Evolutionary conservation across 2,797 vertebrate genomes (phyloP), one percentile per base, ranked within the genome.

Genomic region (Arremon brunneinucha): DNA sequence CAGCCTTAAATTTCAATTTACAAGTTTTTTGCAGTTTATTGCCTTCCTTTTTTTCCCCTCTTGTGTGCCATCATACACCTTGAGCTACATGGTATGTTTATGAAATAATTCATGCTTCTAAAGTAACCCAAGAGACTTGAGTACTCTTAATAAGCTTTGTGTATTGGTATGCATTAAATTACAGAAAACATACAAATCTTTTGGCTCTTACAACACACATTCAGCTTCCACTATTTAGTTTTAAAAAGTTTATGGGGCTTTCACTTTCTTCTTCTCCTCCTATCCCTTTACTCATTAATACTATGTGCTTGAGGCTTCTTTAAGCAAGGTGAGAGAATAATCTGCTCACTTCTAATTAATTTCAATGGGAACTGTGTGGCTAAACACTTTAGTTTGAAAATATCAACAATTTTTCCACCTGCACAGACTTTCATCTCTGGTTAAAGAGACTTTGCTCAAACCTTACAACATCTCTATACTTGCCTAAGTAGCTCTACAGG

Each of bases 301-400:
- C 24, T 53, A 19, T 53, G 27, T 71, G 41, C 69, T 91, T 70
- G 62, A 88, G 50, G 37, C 65, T 88, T 94, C 72, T 86, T 86
- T 91, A 93, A 53, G 83, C 60, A 93, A 88, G n/a, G 17, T 78
- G 57, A 64, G 69, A 90, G 57, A 96, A 86, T 92, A 78, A 90
- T 92, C 53, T 81, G 11, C 65, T 88, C 69, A 26, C 26, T 88
- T 88, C 69, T 92, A 93, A 96, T 86, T 95, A 78, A 92, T 95
- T 95, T 94, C 90, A 88, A 9, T 47, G 77, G 83, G 72, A 96
- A 47, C 69, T 68, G 2, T 69, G 39, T 62, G 46, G 27, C 37
- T 94, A 78, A 93, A 83, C 37, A 72, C 43, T 23, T 70, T 62
- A 55, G 78, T 79, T 89, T 84, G 81, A 90, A 94, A 90, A 84